Evolutionary conservation across 2,113 vertebrate genomes (phyloP).

Genomic region (Brachypodius melanocephalos): DNA sequence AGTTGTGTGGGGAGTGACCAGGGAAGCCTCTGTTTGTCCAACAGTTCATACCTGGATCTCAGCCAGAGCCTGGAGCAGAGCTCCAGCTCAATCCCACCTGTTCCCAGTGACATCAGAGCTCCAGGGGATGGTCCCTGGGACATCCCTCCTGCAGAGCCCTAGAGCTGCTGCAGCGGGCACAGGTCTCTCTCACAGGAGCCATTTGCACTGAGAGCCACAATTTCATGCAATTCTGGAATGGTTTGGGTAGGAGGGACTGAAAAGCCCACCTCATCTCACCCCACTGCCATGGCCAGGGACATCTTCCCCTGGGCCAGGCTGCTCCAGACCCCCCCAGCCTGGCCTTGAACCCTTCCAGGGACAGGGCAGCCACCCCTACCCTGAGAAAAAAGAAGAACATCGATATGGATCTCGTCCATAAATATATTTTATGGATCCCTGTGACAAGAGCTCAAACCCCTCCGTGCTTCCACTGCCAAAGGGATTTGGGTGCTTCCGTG

Average conservation of each 20-base stretch:
- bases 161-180: background rate
- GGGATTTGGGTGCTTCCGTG: fast-evolving
- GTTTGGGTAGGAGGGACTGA: background rate
- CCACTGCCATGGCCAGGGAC: background rate
- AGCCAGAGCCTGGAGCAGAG: background rate
- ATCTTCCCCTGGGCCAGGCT: background rate
- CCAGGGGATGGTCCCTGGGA: fast-evolving
- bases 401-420: fast-evolving
- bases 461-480: background rate
- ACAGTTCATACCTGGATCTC: background rate
- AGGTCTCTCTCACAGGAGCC: fast-evolving
- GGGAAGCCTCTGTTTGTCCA: background rate
- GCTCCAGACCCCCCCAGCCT: background rate
- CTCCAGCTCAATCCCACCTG: background rate
- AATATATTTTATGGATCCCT: background rate
- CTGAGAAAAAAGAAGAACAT: background rate
- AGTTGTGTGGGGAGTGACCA: background rate
- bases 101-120: background rate
- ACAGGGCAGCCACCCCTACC: too few relatives aligned
- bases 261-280: background rate
- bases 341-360: background rate
- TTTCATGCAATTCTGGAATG: background rate
- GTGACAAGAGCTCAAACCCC: background rate
- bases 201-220: background rate
- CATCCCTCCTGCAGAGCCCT: background rate